Evolutionary conservation across 2,113 vertebrate species (phyloP).

Genomic region (Capreolus pygargus): DNA sequence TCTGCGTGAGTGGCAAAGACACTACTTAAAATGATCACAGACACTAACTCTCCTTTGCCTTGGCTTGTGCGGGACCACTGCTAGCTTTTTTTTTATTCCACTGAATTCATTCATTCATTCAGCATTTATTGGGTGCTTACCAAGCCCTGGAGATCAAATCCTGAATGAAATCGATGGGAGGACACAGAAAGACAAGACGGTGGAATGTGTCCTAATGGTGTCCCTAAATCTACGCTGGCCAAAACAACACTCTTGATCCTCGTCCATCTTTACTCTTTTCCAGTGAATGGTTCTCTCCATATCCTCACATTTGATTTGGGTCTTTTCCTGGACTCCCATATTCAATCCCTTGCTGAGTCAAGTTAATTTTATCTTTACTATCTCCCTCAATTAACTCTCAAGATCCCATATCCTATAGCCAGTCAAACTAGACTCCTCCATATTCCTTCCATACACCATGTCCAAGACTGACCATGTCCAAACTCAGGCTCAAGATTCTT

Average conservation of each 20-base stretch:
- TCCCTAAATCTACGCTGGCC: background rate
- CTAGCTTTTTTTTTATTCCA: background rate
- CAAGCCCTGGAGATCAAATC: background rate
- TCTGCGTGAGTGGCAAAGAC: too few relatives aligned
- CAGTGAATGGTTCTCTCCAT: rapidly evolving
- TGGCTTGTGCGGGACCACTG: background rate
- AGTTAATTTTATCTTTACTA: background rate
- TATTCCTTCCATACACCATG: background rate
- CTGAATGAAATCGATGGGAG: background rate
- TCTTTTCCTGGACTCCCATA: background rate
- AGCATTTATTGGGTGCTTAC: background rate
- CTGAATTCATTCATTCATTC: background rate
- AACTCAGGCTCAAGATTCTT: background rate
- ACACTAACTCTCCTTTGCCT: background rate
- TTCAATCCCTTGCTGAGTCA: background rate
- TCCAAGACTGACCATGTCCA: background rate
- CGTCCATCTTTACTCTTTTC: background rate
- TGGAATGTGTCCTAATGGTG: background rate
- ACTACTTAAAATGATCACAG: background rate
- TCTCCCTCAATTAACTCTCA: background rate
- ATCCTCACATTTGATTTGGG: background rate
- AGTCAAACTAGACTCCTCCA: background rate
- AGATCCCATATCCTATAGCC: background rate
- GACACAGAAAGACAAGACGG: background rate
- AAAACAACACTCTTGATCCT: background rate